Conservation (phyloP, 64 coral and sea anemone genomes). For the Anthopleura sola region DNA sequence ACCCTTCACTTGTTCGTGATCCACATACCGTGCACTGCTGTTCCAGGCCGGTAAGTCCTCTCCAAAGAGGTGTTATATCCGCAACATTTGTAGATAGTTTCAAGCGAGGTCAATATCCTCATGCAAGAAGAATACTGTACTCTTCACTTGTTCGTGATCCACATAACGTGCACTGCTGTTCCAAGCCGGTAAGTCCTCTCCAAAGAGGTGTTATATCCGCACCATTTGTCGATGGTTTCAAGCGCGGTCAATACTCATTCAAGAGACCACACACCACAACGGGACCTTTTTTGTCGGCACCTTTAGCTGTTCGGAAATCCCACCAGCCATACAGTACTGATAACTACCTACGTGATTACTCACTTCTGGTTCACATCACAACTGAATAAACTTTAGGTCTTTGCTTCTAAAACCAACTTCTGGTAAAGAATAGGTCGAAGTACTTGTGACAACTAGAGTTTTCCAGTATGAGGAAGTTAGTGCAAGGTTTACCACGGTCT, state of each 20-base stretch:
- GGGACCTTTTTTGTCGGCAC: background rate
- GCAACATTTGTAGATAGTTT: background rate
- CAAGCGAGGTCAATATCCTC: background rate
- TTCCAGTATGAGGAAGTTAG: too few relatives aligned
- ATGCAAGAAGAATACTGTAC: background rate
- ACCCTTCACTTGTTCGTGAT: background rate
- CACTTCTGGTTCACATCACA: background rate
- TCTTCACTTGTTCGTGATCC: background rate
- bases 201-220: constrained; percentile 8
- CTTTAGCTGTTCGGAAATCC: background rate
- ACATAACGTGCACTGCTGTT: background rate
- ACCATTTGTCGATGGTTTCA: constrained; percentile 5
- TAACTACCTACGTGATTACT: background rate
- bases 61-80: constrained; percentile 10
- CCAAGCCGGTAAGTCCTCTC: background rate
- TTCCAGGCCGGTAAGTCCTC: background rate
- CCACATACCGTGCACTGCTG: background rate
- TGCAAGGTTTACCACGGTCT: too few relatives aligned
- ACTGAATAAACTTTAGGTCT: background rate
- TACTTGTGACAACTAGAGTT: too few relatives aligned
- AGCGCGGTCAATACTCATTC: background rate
- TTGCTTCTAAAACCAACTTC: background rate
- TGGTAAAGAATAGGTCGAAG: too few relatives aligned
- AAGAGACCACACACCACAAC: background rate
- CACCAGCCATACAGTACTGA: background rate